phyloP scores from a whole-genome alignment of 2,888 invertebrate genomes.

The Cyclophora albipunctata region DNA sequence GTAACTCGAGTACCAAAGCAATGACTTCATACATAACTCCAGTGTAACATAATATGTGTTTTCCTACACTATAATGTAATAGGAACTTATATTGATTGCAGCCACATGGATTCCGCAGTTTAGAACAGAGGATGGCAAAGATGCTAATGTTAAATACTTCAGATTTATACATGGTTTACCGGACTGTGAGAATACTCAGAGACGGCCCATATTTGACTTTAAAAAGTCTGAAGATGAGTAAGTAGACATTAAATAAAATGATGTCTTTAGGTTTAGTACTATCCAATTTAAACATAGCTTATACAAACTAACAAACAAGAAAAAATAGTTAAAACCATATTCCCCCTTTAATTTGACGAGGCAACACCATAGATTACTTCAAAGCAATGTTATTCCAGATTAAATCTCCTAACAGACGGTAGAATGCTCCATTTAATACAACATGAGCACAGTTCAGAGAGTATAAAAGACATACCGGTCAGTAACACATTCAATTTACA shows the following conservation, averaged over 20 bases:
- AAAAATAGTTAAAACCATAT: too few relatives aligned
- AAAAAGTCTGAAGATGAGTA: conserved; percentile 76
- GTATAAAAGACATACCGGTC: conserved; percentile 47
- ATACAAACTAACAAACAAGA: too few relatives aligned
- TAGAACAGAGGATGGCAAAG: conserved; percentile 77
- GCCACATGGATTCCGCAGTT: conserved; percentile 78
- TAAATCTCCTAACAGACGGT: conserved; percentile 81
- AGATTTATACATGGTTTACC: conserved; percentile 79
- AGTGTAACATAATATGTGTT: too few relatives aligned
- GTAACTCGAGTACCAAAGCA: too few relatives aligned
- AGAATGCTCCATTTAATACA: conserved; percentile 83
- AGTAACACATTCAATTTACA: conserved; percentile 44
- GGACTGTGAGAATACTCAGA: conserved; percentile 81
- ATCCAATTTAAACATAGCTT: too few relatives aligned
- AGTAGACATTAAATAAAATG: conserved; percentile 24
- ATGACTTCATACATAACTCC: too few relatives aligned
- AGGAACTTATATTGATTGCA: conserved; percentile 25
- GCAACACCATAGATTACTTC: too few relatives aligned
- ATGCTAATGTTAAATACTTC: conserved; percentile 69
- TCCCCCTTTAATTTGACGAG: too few relatives aligned
- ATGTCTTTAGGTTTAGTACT: background rate
- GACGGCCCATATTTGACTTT: conserved; percentile 79
- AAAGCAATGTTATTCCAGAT: conserved; percentile 35
- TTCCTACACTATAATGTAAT: too few relatives aligned
- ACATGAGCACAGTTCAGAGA: conserved; percentile 66